Percentiles rank a stretch among this genome's conserved stretches.
phyloP scores from a whole-genome alignment of 2,797 vertebrate genomes.

The Tangara arthus region DNA sequence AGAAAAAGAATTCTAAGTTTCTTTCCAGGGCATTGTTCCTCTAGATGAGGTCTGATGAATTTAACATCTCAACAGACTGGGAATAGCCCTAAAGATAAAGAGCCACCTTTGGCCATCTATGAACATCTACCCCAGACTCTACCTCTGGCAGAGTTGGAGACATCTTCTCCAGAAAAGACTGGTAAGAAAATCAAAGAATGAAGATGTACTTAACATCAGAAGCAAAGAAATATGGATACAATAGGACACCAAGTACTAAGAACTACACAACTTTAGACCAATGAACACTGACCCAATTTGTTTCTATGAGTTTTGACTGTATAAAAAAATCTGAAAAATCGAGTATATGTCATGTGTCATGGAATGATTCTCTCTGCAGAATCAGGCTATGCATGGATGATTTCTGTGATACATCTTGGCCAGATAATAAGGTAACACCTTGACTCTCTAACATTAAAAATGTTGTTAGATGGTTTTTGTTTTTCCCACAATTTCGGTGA shows the following conservation, averaged over 20 bases:
- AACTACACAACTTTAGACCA: not conserved
- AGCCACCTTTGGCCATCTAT: not conserved
- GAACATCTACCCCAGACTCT: not conserved
- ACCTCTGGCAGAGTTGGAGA: not conserved
- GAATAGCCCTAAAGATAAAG: not conserved
- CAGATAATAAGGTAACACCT: too few relatives aligned
- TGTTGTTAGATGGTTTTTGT: not conserved
- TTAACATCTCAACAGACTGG: too few relatives aligned
- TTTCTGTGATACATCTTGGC: not conserved
- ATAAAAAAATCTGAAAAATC: not conserved
- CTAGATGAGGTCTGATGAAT: not conserved
- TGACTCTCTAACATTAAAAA: not conserved
- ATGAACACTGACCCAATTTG: not conserved
- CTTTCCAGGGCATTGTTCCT: not conserved
- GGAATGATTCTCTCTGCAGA: not conserved
- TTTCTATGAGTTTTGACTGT: not conserved
- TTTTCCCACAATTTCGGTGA: not conserved
- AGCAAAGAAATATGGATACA: not conserved
- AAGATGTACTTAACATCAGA: not conserved
- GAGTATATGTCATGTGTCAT: not conserved
- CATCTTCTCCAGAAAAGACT: not conserved
- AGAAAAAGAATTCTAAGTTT: not conserved
- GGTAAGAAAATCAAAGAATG: not conserved
- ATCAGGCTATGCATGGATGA: not conserved
- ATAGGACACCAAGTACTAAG: not conserved